These are phyloP conservation scores for Hypselothyrea guttata DNA, from an alignment of 2,888 invertebrate genomes.

Conservation along the genomic window DNA sequence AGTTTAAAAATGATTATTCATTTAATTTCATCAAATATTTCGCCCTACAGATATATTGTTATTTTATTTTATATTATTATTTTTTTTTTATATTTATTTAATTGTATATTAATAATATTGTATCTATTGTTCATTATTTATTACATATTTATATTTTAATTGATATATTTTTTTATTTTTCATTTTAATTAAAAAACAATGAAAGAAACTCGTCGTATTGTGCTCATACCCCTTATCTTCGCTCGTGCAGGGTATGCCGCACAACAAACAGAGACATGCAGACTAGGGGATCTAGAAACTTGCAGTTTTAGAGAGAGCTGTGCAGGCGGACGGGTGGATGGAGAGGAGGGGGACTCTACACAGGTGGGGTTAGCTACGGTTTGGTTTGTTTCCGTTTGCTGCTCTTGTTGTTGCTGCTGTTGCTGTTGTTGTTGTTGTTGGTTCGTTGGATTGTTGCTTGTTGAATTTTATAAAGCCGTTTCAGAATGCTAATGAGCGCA, in stretches of 20 bases:
- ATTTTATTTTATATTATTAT: too few relatives aligned
- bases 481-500: conserved; percentile 79
- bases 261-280: conserved; percentile 48
- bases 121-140: too few relatives aligned
- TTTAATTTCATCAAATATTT: too few relatives aligned
- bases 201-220: too few relatives aligned
- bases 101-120: too few relatives aligned
- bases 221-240: neutral
- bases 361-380: conserved; percentile 12
- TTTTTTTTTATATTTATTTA: too few relatives aligned
- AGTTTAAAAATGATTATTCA: too few relatives aligned
- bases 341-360: neutral
- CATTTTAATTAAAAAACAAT: too few relatives aligned
- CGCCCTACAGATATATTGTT: too few relatives aligned
- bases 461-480: conserved; percentile 78
- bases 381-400: conserved; percentile 20
- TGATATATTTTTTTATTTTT: too few relatives aligned
- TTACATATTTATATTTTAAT: too few relatives aligned
- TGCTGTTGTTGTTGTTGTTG: conserved; percentile 33
- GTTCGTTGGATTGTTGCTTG: conserved; percentile 66
- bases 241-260: conserved; percentile 33
- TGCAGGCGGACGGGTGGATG: conserved; percentile 14
- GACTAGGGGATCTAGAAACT: conserved; percentile 39
- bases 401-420: conserved; percentile 16
- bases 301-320: conserved; percentile 34